These are phyloP conservation scores for Callyntrura sp. DNA, from an alignment of 2,888 invertebrate genomes.

Conservation along the genomic window DNA sequence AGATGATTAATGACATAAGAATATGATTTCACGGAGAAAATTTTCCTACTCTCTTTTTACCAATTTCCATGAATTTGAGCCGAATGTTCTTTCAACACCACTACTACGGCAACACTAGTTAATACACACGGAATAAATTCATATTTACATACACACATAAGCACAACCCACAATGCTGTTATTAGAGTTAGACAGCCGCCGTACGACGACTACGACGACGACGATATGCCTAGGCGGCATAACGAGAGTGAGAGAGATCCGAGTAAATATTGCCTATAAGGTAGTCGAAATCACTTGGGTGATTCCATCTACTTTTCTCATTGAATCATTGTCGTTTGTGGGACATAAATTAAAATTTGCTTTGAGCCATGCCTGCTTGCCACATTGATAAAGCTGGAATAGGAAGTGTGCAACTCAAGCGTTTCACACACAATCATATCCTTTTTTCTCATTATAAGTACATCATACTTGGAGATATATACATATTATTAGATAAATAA, in stretches of 20 bases:
- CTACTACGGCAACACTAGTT: constrained; percentile 19
- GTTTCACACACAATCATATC: constrained; percentile 79
- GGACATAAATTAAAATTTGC: constrained; percentile 84
- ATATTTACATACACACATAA: neutral
- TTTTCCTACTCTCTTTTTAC: constrained; percentile 83
- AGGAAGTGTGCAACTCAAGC: constrained; percentile 75
- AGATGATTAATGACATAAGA: constrained; percentile 84
- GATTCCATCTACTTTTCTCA: constrained; percentile 83
- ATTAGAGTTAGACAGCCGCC: no score
- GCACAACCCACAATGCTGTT: no score
- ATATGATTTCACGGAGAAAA: constrained; percentile 84
- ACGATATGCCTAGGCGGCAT: neutral
- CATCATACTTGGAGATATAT: constrained; percentile 28
- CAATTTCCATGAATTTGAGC: constrained; percentile 79
- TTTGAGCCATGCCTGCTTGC: constrained; percentile 82
- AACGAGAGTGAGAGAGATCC: no score
- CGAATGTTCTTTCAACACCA: constrained; percentile 51
- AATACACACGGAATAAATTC: constrained; percentile 29
- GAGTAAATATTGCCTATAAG: neutral
- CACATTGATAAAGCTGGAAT: constrained; percentile 73
- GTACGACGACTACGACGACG: no score
- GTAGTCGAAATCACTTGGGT: constrained; percentile 50
- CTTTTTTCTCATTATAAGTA: constrained; percentile 66
- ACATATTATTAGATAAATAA: no score
- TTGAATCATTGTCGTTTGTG: constrained; percentile 84